Evolutionary conservation across 1,140 invertebrate species (phyloP).

Genomic region (Wiebesia pumilae): DNA sequence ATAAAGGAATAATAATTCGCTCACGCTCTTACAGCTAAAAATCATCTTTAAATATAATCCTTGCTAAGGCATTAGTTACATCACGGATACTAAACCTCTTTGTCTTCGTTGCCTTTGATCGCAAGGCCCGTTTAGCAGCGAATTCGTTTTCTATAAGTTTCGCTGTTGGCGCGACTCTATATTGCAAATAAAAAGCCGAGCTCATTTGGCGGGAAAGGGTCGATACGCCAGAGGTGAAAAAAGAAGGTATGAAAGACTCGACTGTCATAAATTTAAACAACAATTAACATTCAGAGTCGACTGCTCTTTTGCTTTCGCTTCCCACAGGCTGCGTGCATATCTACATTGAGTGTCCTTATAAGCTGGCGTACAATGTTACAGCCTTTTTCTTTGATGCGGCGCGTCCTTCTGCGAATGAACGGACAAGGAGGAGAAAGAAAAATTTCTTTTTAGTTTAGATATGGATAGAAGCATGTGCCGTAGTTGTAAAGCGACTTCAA

Average conservation of each 20-base stretch:
- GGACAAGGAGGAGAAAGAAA: not conserved
- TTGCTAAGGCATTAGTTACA: too few species aligned
- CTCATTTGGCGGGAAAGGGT: slow-evolving; percentile 58
- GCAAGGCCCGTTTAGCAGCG: slow-evolving; percentile 1
- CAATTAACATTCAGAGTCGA: slow-evolving; percentile 70
- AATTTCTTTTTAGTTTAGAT: not conserved
- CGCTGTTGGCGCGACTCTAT: slow-evolving; percentile 54
- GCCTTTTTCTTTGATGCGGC: not conserved
- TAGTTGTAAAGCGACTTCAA: not conserved
- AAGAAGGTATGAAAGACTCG: slow-evolving; percentile 48
- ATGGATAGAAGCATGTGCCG: not conserved
- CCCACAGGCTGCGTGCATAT: slow-evolving; percentile 57
- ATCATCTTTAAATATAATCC: too few species aligned
- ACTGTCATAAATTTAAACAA: slow-evolving; percentile 73
- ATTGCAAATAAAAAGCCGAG: slow-evolving; percentile 60
- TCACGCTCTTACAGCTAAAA: too few species aligned
- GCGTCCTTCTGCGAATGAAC: not conserved
- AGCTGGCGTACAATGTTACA: not conserved
- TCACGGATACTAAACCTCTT: not conserved
- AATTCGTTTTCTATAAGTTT: slow-evolving; percentile 60
- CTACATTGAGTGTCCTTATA: not conserved
- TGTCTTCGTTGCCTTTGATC: not conserved
- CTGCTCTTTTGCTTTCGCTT: slow-evolving; percentile 52
- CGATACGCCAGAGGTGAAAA: slow-evolving; percentile 54
- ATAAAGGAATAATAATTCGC: not conserved